Evolutionary conservation across 2,888 invertebrate species (phyloP).

Genomic region (Eurois occulta): DNA sequence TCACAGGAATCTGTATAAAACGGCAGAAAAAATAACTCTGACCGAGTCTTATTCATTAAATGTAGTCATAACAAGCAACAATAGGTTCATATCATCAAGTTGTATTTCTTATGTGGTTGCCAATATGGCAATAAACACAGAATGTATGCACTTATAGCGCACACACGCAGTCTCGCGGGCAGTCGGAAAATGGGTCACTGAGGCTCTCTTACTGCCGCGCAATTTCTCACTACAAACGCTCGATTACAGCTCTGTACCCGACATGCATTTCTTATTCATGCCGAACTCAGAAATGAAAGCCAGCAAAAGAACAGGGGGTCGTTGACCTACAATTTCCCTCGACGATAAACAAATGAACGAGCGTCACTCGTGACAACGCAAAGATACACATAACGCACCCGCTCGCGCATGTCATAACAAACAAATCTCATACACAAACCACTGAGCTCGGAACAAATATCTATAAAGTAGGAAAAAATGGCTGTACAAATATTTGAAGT

Average conservation of each 20-base stretch:
- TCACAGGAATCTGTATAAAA: slow-evolving; percentile 62
- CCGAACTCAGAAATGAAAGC: slow-evolving; percentile 17
- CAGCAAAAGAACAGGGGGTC: slow-evolving; percentile 6
- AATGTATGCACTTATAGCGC: slow-evolving; percentile 24
- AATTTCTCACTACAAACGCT: slow-evolving; percentile 44
- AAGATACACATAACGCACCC: background rate
- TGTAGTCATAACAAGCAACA: slow-evolving; percentile 31
- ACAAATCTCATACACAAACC: slow-evolving; percentile 44
- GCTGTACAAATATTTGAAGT: slow-evolving; percentile 46
- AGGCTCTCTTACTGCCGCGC: slow-evolving; percentile 28
- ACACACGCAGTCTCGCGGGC: slow-evolving; percentile 36
- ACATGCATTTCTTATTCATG: slow-evolving; percentile 52
- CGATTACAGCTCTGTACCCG: slow-evolving; percentile 36
- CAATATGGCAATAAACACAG: slow-evolving; percentile 38
- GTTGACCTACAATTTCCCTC: slow-evolving; percentile 21
- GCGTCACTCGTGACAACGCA: slow-evolving; percentile 10
- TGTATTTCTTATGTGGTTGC: slow-evolving; percentile 31
- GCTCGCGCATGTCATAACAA: slow-evolving; percentile 28
- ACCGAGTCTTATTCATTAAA: slow-evolving; percentile 32
- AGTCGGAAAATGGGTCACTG: slow-evolving; percentile 48
- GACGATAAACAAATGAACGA: slow-evolving; percentile 38
- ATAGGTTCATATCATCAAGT: slow-evolving; percentile 8
- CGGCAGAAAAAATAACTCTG: slow-evolving; percentile 15
- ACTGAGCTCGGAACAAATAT: slow-evolving; percentile 34
- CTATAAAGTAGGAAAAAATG: slow-evolving; percentile 45